These are phyloP conservation scores for Acanthoscelides obtectus DNA, from an alignment of 2,888 invertebrate genomes.

Conservation along the genomic window DNA sequence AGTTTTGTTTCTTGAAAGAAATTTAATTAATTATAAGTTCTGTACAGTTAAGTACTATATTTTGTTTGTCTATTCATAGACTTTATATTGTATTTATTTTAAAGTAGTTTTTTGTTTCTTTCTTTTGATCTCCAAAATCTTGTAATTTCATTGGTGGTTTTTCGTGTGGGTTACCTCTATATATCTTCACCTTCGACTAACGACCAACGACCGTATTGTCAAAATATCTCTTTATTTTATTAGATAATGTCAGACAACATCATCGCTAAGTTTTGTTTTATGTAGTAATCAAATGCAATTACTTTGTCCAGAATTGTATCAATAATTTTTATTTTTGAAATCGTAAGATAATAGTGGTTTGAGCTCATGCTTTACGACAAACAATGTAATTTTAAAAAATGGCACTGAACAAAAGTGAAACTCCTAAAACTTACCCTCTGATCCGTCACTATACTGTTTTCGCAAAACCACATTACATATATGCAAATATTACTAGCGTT, in stretches of 20 bases:
- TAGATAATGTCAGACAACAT: background rate
- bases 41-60: constrained; percentile 35
- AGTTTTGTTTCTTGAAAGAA: constrained; percentile 35
- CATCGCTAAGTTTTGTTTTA: no score
- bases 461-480: no score
- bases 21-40: constrained; percentile 33
- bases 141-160: constrained; percentile 27
- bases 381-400: no score
- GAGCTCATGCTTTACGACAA: no score
- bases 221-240: constrained; percentile 12
- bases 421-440: no score
- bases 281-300: no score
- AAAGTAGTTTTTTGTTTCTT: constrained; percentile 27
- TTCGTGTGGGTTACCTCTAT: constrained; percentile 6
- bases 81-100: constrained; percentile 31
- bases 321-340: background rate
- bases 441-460: no score
- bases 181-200: background rate
- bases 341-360: background rate
- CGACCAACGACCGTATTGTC: constrained; percentile 12
- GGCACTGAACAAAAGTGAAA: no score
- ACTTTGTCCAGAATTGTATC: no score
- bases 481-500: no score
- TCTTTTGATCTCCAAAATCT: constrained; percentile 38
- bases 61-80: constrained; percentile 35